Conservation (phyloP, 2,888 invertebrate genomes). For the Esperia sulphurella region DNA sequence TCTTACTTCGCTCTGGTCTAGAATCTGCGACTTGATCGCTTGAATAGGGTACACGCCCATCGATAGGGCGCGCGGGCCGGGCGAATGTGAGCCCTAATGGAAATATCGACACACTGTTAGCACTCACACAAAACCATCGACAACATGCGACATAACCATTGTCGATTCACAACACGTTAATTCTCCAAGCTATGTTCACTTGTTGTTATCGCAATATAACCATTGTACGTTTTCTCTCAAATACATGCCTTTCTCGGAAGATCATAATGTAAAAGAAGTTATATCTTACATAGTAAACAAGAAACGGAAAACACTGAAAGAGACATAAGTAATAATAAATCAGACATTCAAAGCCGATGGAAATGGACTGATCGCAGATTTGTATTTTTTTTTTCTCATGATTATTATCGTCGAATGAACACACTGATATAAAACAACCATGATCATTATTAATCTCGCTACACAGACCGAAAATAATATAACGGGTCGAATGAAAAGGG, state of each 20-base stretch:
- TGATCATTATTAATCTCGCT: conserved; percentile 59
- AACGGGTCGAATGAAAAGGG: conserved; percentile 43
- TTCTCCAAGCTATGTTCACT: conserved; percentile 48
- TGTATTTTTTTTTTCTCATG: not conserved
- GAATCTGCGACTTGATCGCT: conserved; percentile 92
- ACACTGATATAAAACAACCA: conserved; percentile 64
- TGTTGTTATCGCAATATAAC: conserved; percentile 37
- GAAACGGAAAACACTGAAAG: conserved; percentile 26
- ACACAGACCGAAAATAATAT: conserved; percentile 72
- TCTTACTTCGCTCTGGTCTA: conserved; percentile 95
- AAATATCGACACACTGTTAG: conserved; percentile 77
- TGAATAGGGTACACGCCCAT: conserved; percentile 95
- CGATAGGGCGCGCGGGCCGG: conserved; percentile 93
- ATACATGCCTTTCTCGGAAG: conserved; percentile 45
- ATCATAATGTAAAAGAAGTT: conserved; percentile 14
- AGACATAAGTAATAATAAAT: conserved; percentile 29
- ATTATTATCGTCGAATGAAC: conserved; percentile 40
- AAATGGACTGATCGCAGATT: conserved; percentile 31
- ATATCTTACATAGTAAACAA: conserved; percentile 18
- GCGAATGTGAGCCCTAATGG: conserved; percentile 93
- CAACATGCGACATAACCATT: conserved; percentile 61
- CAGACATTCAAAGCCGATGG: conserved; percentile 73
- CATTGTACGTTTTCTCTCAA: conserved; percentile 35
- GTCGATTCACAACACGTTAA: conserved; percentile 4
- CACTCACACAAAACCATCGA: conserved; percentile 78